Base-by-base conservation (phyloP, 2,113 vertebrate genomes). In the Heteronetta atricapilla region DNA sequence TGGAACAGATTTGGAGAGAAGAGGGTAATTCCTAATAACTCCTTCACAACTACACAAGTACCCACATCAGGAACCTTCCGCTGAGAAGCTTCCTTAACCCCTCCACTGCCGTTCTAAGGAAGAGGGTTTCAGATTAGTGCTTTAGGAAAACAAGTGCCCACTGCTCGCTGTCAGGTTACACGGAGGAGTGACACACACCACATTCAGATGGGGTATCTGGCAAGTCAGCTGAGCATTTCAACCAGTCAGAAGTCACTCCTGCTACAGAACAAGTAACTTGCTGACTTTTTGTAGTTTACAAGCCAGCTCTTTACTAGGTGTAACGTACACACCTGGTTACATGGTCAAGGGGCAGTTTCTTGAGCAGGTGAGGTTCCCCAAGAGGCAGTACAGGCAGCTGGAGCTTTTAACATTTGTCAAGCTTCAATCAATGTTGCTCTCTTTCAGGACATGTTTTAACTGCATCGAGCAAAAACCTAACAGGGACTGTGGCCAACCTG, bases 401-500 rank as follows among this genome's bases (percentile, higher is more conserved):
- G 34, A 7, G 46, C 55, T 38, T 67, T 50, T 13, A 52, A 26
- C 31, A 42, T 3, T 46, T 40, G 18, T 21, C 46, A 10, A 25
- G 34, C 23, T 59, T 29, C 67, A 79, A 20, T 12, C 28, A 11
- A 1, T 1, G 7, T 25, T 38, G 19, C 25, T 59, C 34, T 62
- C 40, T 14, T 21, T 70, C 31, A 31, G 55, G 6, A 11, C 17
- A 13, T 0, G 1, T 29, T 76, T 83, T 25, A 29, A 22, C n/a
- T 28, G n/a, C 46, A 52, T 34, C 18, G n/a, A 25, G 19, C 16
- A 33, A 19, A 64, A 40, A 25, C 8, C 5, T 21, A 34, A 33
- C 13, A 8, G 48, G 3, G 22, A 31, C 3, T 0, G 0, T 6
- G 13, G n/a, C 53, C 13, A 38, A 34, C 10, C 25, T 11, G 11